These are phyloP conservation scores for Arrhamphus sclerolepis DNA, from an alignment of 2,797 vertebrate genomes.

Conservation along the genomic window DNA sequence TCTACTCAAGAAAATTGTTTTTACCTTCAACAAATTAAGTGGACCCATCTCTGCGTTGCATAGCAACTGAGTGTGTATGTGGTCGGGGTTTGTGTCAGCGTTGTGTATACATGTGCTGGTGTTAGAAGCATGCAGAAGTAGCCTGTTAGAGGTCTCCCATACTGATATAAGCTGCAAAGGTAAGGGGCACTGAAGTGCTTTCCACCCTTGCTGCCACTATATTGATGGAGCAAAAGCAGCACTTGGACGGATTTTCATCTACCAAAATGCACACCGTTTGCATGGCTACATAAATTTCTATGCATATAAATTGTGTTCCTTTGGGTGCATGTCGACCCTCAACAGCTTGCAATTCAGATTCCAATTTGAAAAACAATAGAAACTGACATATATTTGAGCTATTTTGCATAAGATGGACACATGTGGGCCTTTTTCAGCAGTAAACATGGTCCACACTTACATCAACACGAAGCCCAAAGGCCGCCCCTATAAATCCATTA, in stretches of 20 bases:
- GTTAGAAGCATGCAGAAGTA: conserved; percentile 26
- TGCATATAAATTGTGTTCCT: background rate
- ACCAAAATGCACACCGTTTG: no score
- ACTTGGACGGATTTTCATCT: no score
- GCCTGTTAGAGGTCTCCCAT: conserved; percentile 42
- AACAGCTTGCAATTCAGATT: conserved; percentile 10
- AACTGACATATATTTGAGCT: conserved; percentile 17
- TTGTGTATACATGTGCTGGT: conserved; percentile 1
- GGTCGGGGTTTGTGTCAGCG: background rate
- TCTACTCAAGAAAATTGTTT: conserved; percentile 40
- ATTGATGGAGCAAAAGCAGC: no score
- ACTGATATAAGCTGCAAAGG: conserved; percentile 14
- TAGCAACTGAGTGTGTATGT: conserved; percentile 72
- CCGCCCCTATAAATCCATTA: conserved; percentile 45
- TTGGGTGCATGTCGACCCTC: background rate
- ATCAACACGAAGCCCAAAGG: background rate
- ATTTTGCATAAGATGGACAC: conserved; percentile 6
- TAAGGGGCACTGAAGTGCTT: background rate
- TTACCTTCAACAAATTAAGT: conserved; percentile 48
- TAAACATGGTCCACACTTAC: background rate
- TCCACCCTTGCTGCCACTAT: background rate
- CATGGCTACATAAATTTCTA: background rate
- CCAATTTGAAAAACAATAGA: conserved; percentile 1
- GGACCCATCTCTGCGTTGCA: conserved; percentile 70
- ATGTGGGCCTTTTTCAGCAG: background rate